Conservation (phyloP, 2,888 invertebrate species). For the Graphium colonna region DNA sequence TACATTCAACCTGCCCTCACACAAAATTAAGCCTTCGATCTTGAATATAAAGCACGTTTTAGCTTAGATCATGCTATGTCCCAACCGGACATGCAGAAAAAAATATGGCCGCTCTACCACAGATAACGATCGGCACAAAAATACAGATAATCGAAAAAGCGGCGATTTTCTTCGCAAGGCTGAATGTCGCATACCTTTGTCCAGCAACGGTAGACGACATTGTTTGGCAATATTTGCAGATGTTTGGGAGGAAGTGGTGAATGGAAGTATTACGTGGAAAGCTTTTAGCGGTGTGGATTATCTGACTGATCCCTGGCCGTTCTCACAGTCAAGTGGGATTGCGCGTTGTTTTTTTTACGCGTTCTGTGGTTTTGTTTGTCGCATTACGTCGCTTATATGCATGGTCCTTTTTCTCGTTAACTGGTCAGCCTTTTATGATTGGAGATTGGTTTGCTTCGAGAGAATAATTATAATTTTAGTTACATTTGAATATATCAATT, state of each 20-base stretch:
- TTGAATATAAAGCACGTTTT: constrained; percentile 18
- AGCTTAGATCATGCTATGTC: constrained; percentile 22
- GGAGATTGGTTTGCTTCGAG: too few relatives aligned
- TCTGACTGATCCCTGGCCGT: constrained; percentile 45
- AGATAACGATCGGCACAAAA: constrained; percentile 71
- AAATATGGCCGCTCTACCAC: constrained; percentile 48
- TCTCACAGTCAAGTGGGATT: constrained; percentile 35
- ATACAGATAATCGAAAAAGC: constrained; percentile 35
- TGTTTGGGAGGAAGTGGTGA: not conserved
- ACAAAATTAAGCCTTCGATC: constrained; percentile 24
- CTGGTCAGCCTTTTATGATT: not conserved
- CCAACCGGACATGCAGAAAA: constrained; percentile 47
- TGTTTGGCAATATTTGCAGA: not conserved
- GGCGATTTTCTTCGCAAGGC: constrained; percentile 9
- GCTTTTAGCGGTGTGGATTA: constrained; percentile 42
- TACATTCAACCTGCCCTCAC: constrained; percentile 16
- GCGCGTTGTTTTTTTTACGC: not conserved
- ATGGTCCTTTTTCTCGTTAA: not conserved
- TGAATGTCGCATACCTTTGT: constrained; percentile 33
- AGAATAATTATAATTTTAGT: too few relatives aligned
- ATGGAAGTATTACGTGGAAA: constrained; percentile 15
- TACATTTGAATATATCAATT: too few relatives aligned
- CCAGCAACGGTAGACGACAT: constrained; percentile 5
- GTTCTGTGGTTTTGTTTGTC: not conserved
- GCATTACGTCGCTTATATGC: not conserved